Percentiles rank a stretch among this genome's conserved stretches.
Conservation (phyloP, 2,888 invertebrate species). For the Orthonevra nobilis region DNA sequence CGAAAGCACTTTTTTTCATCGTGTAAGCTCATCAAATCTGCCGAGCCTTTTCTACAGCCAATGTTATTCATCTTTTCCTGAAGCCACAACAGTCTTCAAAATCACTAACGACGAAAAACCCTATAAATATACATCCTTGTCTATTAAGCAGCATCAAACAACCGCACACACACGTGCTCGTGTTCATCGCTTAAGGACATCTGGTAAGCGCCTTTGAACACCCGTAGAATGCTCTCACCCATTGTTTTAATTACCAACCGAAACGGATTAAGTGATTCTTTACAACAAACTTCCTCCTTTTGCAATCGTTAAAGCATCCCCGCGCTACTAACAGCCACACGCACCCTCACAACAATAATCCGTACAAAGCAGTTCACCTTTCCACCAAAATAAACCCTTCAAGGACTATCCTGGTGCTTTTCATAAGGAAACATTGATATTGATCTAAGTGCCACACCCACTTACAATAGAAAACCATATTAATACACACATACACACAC, state of each 20-base stretch:
- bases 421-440: constrained; percentile 50
- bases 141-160: too few relatives aligned
- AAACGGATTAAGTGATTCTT: constrained; percentile 26
- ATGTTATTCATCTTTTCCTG: too few relatives aligned
- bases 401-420: constrained; percentile 44
- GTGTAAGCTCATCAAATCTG: too few relatives aligned
- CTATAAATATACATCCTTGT: too few relatives aligned
- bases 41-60: too few relatives aligned
- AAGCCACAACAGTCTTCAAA: too few relatives aligned
- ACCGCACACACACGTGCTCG: too few relatives aligned
- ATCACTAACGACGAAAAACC: too few relatives aligned
- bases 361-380: constrained; percentile 25
- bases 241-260: constrained; percentile 35
- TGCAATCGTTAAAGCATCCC: background rate
- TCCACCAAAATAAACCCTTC: constrained; percentile 31
- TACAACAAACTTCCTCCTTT: constrained; percentile 13
- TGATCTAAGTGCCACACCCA: constrained; percentile 67
- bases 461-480: constrained; percentile 19
- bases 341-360: too few relatives aligned
- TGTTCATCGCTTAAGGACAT: too few relatives aligned
- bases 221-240: constrained; percentile 8
- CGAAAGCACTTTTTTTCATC: too few relatives aligned
- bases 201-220: too few relatives aligned
- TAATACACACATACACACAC: background rate
- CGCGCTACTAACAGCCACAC: background rate